phyloP scores from a whole-genome alignment of 2,888 invertebrate genomes.

The Hybos culiciformis region DNA sequence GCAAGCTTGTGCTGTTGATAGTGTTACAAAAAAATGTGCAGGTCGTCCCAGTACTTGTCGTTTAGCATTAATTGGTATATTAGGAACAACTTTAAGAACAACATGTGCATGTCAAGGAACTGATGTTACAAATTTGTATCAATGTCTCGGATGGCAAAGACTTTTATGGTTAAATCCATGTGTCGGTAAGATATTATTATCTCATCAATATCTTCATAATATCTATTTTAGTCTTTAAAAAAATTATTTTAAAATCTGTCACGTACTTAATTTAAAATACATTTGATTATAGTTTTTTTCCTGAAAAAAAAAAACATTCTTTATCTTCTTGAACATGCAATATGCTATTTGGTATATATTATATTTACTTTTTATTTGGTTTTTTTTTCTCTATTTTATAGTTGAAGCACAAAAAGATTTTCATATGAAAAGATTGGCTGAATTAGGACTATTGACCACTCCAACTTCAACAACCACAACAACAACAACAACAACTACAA shows the following conservation, averaged over 20 bases:
- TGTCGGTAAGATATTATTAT: slow-evolving; percentile 64
- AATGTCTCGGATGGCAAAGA: slow-evolving; percentile 81
- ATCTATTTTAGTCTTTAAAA: background rate
- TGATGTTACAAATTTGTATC: slow-evolving; percentile 70
- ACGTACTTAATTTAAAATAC: no score
- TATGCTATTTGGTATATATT: no score
- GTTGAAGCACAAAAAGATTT: slow-evolving; percentile 84
- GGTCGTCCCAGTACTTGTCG: slow-evolving; percentile 75
- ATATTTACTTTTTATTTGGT: slow-evolving; percentile 1
- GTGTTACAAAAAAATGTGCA: slow-evolving; percentile 77
- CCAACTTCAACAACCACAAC: slow-evolving; percentile 37
- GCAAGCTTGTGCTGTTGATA: slow-evolving; percentile 83
- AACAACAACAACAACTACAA: slow-evolving; percentile 38
- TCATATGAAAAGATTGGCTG: slow-evolving; percentile 48
- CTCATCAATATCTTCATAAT: background rate
- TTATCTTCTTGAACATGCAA: no score
- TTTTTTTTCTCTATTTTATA: slow-evolving; percentile 32
- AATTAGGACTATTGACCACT: slow-evolving; percentile 38
- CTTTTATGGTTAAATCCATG: slow-evolving; percentile 86
- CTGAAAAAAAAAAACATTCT: no score
- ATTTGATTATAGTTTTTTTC: no score
- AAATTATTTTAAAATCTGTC: no score
- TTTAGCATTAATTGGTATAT: slow-evolving; percentile 70
- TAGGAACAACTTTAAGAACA: slow-evolving; percentile 77
- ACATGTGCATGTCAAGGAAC: slow-evolving; percentile 81